Percentiles rank a stretch among this genome's conserved stretches.
Conservation (phyloP, 2,888 invertebrate genomes). For the Morinoia aosen region DNA sequence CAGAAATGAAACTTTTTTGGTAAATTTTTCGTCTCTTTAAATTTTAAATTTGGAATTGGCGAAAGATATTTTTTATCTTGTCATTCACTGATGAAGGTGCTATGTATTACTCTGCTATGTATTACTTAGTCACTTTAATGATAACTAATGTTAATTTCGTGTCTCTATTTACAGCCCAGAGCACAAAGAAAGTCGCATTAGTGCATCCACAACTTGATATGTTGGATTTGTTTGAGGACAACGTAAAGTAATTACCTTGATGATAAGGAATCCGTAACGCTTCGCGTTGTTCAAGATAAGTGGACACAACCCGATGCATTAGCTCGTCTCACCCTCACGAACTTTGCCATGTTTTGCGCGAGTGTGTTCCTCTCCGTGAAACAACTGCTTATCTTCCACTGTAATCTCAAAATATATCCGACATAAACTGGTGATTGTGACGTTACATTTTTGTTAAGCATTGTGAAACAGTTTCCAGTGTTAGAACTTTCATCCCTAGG, state of each 20-base stretch:
- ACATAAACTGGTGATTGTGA: neutral
- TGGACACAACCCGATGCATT: neutral
- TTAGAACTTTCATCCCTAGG: neutral
- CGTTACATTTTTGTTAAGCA: neutral
- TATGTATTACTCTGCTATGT: neutral
- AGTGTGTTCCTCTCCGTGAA: slow-evolving; percentile 35
- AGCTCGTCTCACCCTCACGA: neutral
- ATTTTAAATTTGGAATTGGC: neutral
- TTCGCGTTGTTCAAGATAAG: neutral
- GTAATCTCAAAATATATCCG: slow-evolving; percentile 51
- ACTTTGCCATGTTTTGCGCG: slow-evolving; percentile 26
- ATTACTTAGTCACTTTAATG: neutral
- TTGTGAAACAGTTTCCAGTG: neutral
- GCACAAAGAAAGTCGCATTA: neutral
- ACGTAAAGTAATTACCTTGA: neutral
- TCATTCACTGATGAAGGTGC: neutral
- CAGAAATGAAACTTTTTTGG: neutral
- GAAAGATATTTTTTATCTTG: neutral
- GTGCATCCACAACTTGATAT: neutral
- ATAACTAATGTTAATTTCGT: neutral
- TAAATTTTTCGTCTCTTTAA: neutral
- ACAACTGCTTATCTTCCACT: slow-evolving; percentile 45
- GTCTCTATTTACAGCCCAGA: neutral
- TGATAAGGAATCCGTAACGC: neutral
- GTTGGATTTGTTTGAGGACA: neutral